Evolutionary conservation across 2,888 invertebrate genomes (phyloP).

Genomic region (Erebia aethiops): DNA sequence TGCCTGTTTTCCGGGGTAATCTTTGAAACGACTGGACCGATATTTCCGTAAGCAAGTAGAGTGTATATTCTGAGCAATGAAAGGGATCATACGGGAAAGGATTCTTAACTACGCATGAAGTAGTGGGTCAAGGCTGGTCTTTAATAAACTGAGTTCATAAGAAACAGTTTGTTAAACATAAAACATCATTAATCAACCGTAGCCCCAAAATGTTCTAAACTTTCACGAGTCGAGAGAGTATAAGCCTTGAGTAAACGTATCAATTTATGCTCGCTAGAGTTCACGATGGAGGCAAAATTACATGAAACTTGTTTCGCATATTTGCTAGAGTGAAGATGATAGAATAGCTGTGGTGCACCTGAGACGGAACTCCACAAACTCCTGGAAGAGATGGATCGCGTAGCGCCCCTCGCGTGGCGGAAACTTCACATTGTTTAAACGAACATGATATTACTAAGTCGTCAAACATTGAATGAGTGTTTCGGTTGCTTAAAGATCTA

Average conservation of each 20-base stretch:
- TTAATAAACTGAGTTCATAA: constrained; percentile 3
- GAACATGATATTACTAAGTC: constrained; percentile 58
- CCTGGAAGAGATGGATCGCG: constrained; percentile 56
- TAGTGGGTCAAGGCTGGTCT: neutral
- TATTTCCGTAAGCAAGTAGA: too few species aligned
- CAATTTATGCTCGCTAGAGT: constrained; percentile 47
- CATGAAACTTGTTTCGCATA: constrained; percentile 66
- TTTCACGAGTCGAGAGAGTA: constrained; percentile 34
- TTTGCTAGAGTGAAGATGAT: constrained; percentile 67
- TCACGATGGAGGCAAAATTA: constrained; percentile 63
- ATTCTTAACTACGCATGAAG: too few species aligned
- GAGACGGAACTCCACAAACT: constrained; percentile 57
- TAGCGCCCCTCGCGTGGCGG: constrained; percentile 51
- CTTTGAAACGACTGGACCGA: too few species aligned
- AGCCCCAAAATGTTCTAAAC: constrained; percentile 36
- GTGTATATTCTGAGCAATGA: too few species aligned
- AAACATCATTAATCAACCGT: constrained; percentile 25
- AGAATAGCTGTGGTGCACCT: constrained; percentile 72
- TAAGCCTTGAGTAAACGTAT: constrained; percentile 36
- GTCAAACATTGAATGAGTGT: constrained; percentile 42
- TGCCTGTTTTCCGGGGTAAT: too few species aligned
- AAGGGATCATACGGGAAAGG: too few species aligned
- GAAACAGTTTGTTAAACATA: constrained; percentile 25
- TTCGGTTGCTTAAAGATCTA: constrained; percentile 29
- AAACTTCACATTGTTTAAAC: constrained; percentile 69